These are phyloP conservation scores for Protophormia terraenovae DNA, from an alignment of 2,888 invertebrate genomes.

Conservation along the genomic window DNA sequence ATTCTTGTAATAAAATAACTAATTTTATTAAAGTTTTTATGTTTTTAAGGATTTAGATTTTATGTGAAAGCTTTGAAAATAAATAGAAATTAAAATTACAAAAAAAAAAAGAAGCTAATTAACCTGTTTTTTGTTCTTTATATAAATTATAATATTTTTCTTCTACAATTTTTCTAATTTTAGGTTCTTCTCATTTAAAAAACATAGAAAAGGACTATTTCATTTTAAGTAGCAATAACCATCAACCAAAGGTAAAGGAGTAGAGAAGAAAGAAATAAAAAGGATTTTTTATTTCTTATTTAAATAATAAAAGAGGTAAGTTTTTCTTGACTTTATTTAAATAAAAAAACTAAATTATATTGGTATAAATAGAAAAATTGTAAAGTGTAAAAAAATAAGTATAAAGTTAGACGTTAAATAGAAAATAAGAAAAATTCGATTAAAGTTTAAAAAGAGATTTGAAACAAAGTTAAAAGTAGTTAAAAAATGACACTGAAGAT, in stretches of 20 bases:
- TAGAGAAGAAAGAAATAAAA: constrained; percentile 9
- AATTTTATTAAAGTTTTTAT: constrained; percentile 47
- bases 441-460: no score
- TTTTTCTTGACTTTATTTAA: background rate
- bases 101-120: constrained; percentile 49
- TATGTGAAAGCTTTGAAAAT: background rate
- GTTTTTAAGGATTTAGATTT: constrained; percentile 7
- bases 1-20: constrained; percentile 24
- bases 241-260: background rate
- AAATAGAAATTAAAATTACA: constrained; percentile 16
- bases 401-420: background rate
- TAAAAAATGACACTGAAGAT: no score
- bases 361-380: constrained; percentile 5
- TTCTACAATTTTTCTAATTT: constrained; percentile 28
- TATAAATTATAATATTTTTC: background rate
- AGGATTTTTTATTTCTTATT: constrained; percentile 9
- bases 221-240: background rate
- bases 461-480: no score
- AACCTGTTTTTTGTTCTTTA: constrained; percentile 50
- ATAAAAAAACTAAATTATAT: background rate
- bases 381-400: background rate
- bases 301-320: constrained; percentile 8
- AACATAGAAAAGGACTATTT: constrained; percentile 2
- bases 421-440: no score
- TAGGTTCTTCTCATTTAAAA: background rate